phyloP scores from a whole-genome alignment of 2,797 vertebrate genomes.

The Syngnathus rostellatus region DNA sequence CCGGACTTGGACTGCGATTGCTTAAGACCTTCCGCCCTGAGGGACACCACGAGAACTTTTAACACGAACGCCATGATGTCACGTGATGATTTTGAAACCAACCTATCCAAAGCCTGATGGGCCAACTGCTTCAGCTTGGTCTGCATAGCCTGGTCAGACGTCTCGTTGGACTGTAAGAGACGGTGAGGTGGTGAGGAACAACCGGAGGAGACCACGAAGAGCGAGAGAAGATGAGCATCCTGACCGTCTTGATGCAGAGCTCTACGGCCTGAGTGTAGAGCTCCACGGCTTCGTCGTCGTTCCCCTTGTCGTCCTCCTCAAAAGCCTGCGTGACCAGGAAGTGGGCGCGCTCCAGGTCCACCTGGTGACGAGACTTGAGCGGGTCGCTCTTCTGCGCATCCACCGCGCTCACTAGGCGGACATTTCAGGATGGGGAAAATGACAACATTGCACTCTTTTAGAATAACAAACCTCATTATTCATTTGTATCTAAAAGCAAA shows the following conservation, averaged over 20 bases:
- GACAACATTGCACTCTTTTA: background rate
- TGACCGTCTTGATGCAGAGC: slow-evolving; percentile 90
- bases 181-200: background rate
- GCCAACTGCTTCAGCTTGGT: slow-evolving; percentile 92
- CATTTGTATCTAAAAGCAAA: background rate
- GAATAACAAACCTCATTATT: background rate
- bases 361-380: slow-evolving; percentile 87
- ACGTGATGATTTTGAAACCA: background rate
- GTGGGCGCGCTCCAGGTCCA: slow-evolving; percentile 91
- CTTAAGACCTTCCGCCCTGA: slow-evolving; percentile 90
- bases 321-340: slow-evolving; percentile 97
- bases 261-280: slow-evolving; percentile 95
- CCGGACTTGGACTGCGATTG: slow-evolving; percentile 75
- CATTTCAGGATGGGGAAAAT: background rate
- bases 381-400: slow-evolving; percentile 84
- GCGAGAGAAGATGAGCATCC: slow-evolving; percentile 1
- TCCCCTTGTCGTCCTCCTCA: slow-evolving; percentile 91
- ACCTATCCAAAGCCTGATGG: slow-evolving; percentile 92
- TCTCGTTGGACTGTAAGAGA: slow-evolving; percentile 82
- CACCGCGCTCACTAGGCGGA: slow-evolving; percentile 59
- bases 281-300: slow-evolving; percentile 86
- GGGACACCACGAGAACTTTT: background rate
- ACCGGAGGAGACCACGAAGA: background rate
- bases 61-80: background rate
- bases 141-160: slow-evolving; percentile 84